Evolutionary conservation across 2,113 vertebrate genomes (phyloP).

Genomic region (Antechinus stuartii): DNA sequence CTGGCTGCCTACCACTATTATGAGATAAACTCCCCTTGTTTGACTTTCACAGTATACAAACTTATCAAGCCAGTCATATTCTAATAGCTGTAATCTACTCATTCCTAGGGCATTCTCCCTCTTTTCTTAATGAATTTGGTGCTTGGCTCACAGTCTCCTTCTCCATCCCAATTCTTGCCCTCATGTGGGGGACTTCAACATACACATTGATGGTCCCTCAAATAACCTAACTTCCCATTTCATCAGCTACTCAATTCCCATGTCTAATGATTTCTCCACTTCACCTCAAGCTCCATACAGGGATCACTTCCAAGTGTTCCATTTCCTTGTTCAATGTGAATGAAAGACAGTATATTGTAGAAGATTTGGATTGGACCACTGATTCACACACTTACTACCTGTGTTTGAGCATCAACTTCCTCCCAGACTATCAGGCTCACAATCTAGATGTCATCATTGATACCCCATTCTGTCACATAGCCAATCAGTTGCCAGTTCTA

Average conservation of each 20-base stretch:
- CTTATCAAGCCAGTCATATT: background rate
- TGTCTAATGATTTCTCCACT: background rate
- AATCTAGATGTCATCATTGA: background rate
- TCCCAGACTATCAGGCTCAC: background rate
- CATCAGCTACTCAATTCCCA: background rate
- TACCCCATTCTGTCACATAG: background rate
- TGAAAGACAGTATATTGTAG: background rate
- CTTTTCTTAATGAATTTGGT: background rate
- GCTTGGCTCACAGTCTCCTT: background rate
- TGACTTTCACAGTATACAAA: background rate
- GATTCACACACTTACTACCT: background rate
- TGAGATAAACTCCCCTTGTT: background rate
- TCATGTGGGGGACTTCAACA: background rate
- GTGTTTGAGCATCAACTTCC: background rate
- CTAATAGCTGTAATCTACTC: background rate
- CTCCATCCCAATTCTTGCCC: background rate
- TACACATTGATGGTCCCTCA: background rate
- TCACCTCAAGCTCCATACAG: background rate
- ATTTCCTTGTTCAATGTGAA: background rate
- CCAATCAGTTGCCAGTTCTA: background rate
- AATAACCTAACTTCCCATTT: background rate
- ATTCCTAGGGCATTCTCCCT: background rate
- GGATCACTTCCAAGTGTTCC: background rate
- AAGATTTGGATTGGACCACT: background rate
- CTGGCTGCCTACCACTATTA: background rate